Conservation (phyloP, 2,113 vertebrate genomes). For the Ellobius talpinus region DNA sequence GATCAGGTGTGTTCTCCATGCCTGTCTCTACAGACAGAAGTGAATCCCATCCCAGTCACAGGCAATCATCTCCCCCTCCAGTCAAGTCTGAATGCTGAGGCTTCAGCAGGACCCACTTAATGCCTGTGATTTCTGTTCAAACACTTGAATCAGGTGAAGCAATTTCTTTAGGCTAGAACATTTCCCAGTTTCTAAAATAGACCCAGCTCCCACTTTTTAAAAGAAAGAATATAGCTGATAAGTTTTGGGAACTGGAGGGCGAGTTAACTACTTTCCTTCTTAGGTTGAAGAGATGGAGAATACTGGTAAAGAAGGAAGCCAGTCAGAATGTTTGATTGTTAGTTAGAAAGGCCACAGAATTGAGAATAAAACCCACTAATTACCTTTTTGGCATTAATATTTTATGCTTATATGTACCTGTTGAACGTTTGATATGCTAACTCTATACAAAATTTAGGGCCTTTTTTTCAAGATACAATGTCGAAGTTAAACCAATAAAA, state of each 20-base stretch:
- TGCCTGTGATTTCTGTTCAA: slow-evolving; percentile 20
- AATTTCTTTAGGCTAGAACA: slow-evolving; percentile 43
- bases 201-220: not conserved
- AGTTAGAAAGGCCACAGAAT: not conserved
- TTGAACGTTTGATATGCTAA: not conserved
- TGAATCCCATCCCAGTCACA: not conserved
- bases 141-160: not conserved
- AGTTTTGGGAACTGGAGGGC: not conserved
- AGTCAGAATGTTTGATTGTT: not conserved
- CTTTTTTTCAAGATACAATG: not conserved
- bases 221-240: slow-evolving; percentile 43
- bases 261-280: not conserved
- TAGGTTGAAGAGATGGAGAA: not conserved
- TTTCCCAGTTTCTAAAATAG: slow-evolving; percentile 33
- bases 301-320: not conserved
- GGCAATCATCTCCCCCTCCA: not conserved
- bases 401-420: not conserved
- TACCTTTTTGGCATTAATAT: not conserved
- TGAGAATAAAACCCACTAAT: not conserved
- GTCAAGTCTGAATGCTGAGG: not conserved
- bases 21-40: not conserved
- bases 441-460: not conserved
- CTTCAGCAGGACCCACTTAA: not conserved
- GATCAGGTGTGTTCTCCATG: not conserved
- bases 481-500: slow-evolving; percentile 43